These are phyloP conservation scores for Eupsilia transversa DNA, from an alignment of 2,888 invertebrate genomes.

Conservation along the genomic window DNA sequence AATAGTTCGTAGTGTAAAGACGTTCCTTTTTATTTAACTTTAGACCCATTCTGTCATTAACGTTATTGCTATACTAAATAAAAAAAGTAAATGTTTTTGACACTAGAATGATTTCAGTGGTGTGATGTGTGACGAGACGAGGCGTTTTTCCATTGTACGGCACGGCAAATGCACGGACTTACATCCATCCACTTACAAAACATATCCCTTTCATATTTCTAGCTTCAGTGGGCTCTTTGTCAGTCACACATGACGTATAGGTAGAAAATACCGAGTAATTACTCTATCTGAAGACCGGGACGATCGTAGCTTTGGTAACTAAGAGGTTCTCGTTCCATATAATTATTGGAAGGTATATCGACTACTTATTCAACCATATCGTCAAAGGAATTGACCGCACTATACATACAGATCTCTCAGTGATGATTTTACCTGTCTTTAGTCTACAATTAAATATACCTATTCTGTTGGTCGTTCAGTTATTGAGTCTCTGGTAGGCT, in stretches of 20 bases:
- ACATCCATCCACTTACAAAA: background rate
- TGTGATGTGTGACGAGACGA: background rate
- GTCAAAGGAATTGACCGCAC: slow-evolving; percentile 3
- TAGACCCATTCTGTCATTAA: no score
- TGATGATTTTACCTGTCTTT: background rate
- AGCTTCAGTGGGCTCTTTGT: background rate
- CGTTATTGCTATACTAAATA: no score
- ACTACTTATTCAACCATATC: background rate
- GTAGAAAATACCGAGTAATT: background rate
- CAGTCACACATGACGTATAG: background rate
- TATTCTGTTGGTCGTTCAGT: background rate
- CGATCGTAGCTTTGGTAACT: background rate
- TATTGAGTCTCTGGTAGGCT: background rate
- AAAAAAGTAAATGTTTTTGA: background rate
- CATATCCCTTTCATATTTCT: background rate
- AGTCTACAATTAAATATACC: background rate
- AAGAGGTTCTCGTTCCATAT: background rate
- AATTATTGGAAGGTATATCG: background rate
- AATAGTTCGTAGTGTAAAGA: no score
- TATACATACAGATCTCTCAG: background rate
- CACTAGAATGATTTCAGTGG: background rate
- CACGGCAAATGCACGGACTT: background rate
- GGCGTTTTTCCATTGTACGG: background rate
- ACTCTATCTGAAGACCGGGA: background rate
- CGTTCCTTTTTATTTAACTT: no score